Base-by-base conservation (phyloP, 2,888 invertebrate genomes). In the Marronus borbonicus region DNA sequence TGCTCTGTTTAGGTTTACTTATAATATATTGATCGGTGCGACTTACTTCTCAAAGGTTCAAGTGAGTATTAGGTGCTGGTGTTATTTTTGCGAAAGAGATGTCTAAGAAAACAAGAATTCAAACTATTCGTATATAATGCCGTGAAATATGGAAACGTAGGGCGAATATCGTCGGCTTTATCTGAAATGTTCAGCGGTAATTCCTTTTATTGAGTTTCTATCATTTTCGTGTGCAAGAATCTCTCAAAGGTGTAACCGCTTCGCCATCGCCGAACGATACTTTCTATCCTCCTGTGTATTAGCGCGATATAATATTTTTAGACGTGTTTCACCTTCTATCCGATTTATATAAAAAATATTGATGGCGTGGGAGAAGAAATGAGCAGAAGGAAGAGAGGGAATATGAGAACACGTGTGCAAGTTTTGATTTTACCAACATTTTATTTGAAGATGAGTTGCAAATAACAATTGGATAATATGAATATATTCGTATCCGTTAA, bases 271-370 rank as follows among this genome's bases (percentile, higher is more conserved):
- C 28, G 28, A 12, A 14, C 14, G 14, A 62, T 62, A 31, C 12
- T 14, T 24, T 62, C 20, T 76, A 79, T 78, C 74, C 81, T 80
- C 81, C 74, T 78, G 80, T 80, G 81, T 78, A 81, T 81, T 80
- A 81, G 66, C 69, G 52, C 76, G 78, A 81, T 68, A 79, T 81
- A 78, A 80, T 81, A 78, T 81, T 81, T 78, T 78, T 66, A 80
- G 77, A 80, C 80, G 80, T 78, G 80, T 74, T 78, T 66, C 44
- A 2, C 62, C 5, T 31, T 62, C 28, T 62, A 28, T 28, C 7
- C 31, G 36, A 62, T 62, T 62, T 62, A 62, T 62, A 31, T 55
- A 55, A 55, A 24, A n/a, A 28, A 62, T 62, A 31, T 31, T 62
- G 62, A 62, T 31, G 62, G 31, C 24, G 8, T 24, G 3, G 24